Base-by-base conservation (phyloP, 1,140 invertebrate genomes). In the Lanistes nyassanus region DNA sequence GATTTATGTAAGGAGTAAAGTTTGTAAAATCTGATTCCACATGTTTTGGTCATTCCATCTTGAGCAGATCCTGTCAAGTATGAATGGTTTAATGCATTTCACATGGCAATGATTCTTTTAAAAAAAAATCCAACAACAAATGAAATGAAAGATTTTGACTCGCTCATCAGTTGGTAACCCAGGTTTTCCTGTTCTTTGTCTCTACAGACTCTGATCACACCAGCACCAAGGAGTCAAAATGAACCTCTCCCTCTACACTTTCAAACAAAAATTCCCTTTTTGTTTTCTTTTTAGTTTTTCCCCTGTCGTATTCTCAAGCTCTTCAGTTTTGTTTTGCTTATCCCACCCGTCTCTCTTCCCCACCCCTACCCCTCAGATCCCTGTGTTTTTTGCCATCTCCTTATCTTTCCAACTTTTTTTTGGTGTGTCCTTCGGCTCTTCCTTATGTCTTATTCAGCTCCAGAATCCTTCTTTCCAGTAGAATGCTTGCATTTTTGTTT, bases 171-270 rank as follows among this genome's bases (percentile, higher is more conserved):
- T 47, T 55, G 36, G 42, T 75, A 67, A 66, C 34, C 34, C 16
- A 65, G 60, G 71, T 72, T 69, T 74, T 78, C 34, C 72, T 74
- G 37, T 79, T 80, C 55, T 78, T 29, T 77, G 70, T 72, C 56
- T 34, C 64, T 72, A 74, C 79, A 82, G 80, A 82, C 73, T 67
- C 72, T 80, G 77, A 77, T 58, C 76, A 65, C 23, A 42, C 72
- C 73, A 70, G 42, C 66, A 77, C 76, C 53, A 39, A 53, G 29
- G 51, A 74, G 31, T 42, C 62, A 37, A 66, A 70, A 70, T 70
- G 68, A 55, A 75, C 56, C 69, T 66, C 65, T 39, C 13, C 56
- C 36, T 13, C 70, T 11, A 42, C 70, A 31, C 70, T 23, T 29
- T 55, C 55, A 72, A 29, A 56, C 70, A 72, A 56, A 70, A 53